Percentiles rank a stretch among this genome's conserved stretches.
Evolutionary conservation across 2,888 invertebrate genomes (phyloP).

Genomic region (Ellobium chinense): DNA sequence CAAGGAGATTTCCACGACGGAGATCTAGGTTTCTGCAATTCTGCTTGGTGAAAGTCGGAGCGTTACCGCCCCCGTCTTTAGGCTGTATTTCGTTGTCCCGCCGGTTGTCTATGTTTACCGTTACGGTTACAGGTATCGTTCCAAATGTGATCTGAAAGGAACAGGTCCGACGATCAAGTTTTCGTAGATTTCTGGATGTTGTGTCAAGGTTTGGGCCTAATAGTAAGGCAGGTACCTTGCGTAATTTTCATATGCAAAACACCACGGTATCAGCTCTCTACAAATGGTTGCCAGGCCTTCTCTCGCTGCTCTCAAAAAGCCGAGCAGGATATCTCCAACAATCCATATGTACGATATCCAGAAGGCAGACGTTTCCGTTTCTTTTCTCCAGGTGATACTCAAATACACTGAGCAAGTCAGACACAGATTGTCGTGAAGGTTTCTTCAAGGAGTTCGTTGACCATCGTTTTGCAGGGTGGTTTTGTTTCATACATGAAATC

Average conservation of each 20-base stretch:
- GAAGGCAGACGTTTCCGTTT: not conserved
- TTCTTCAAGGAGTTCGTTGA: no score
- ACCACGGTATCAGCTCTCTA: not conserved
- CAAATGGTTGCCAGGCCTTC: not conserved
- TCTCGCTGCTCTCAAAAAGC: not conserved
- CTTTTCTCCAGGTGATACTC: not conserved
- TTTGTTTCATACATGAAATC: no score
- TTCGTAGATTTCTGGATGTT: constrained; percentile 43
- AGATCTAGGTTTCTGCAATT: not conserved
- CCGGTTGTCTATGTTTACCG: constrained; percentile 36
- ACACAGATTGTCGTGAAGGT: no score
- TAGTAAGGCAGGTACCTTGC: constrained; percentile 23
- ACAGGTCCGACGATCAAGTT: constrained; percentile 45
- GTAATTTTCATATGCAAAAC: not conserved
- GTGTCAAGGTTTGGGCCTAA: constrained; percentile 36
- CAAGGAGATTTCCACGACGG: not conserved
- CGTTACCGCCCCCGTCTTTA: not conserved
- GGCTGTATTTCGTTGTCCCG: not conserved
- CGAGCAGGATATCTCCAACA: not conserved
- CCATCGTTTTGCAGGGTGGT: no score
- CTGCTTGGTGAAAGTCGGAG: not conserved
- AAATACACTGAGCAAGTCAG: no score
- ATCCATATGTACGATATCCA: not conserved
- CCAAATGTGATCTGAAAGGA: constrained; percentile 21
- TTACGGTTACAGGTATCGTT: constrained; percentile 22